A percentile compares a stretch with the other conserved stretches of the same genome.
These are phyloP conservation scores for Telenomus remus DNA, from an alignment of 1,140 invertebrate species.

Conservation along the genomic window DNA sequence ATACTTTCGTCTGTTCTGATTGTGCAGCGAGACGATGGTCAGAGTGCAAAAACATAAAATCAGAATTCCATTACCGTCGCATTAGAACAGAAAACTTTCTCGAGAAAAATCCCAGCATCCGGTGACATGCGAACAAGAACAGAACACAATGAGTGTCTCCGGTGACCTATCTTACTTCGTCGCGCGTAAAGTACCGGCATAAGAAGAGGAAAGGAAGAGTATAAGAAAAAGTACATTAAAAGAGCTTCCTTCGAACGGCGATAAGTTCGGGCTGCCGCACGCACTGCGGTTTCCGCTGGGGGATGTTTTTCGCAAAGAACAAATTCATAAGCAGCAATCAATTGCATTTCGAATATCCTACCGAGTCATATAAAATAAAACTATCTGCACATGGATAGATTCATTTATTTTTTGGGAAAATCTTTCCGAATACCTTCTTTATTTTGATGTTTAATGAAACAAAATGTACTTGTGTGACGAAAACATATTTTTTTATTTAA, in stretches of 20 bases:
- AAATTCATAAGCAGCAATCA: conserved; percentile 45
- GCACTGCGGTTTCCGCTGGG: conserved; percentile 44
- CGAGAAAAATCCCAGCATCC: conserved; percentile 57
- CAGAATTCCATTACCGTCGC: conserved; percentile 58
- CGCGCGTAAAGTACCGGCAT: conserved; percentile 47
- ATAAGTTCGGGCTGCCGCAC: conserved; percentile 52
- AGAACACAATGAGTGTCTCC: conserved; percentile 62
- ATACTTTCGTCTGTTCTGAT: conserved; percentile 26
- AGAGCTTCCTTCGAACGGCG: conserved; percentile 58
- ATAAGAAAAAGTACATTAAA: conserved; percentile 62
- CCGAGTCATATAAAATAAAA: too few relatives aligned
- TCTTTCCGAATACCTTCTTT: too few relatives aligned
- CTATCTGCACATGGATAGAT: too few relatives aligned
- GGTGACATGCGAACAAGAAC: conserved; percentile 60
- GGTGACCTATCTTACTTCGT: conserved; percentile 58
- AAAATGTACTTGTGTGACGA: too few relatives aligned
- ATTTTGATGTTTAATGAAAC: too few relatives aligned
- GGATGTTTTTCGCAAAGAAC: conserved; percentile 36
- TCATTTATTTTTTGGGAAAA: too few relatives aligned
- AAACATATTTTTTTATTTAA: too few relatives aligned
- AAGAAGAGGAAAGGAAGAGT: conserved; percentile 48
- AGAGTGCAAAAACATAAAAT: conserved; percentile 55
- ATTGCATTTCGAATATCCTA: conserved; percentile 7
- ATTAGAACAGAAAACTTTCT: conserved; percentile 60
- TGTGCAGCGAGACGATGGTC: conserved; percentile 40